These are phyloP conservation scores for Sebastiscus albofasciatus DNA, from an alignment of 2,797 vertebrate species.

Conservation along the genomic window DNA sequence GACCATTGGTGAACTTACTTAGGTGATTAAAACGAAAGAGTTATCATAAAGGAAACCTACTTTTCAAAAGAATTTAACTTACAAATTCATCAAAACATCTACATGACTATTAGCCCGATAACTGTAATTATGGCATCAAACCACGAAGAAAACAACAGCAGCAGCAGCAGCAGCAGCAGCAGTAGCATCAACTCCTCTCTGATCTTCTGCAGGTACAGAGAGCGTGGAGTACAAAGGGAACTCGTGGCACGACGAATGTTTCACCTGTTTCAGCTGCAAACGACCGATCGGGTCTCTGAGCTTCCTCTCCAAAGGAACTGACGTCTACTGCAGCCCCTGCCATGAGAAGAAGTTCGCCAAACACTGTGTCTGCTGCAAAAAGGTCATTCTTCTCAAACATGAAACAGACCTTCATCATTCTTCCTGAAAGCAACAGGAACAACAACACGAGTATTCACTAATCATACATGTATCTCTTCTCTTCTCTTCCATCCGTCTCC, in stretches of 20 bases:
- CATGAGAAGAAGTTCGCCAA: constrained; percentile 96
- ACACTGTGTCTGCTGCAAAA: constrained; percentile 92
- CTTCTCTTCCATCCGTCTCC: not conserved
- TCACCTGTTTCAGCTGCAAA: constrained; percentile 93
- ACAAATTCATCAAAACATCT: not conserved
- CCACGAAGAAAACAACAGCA: not conserved
- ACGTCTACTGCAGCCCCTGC: constrained; percentile 93
- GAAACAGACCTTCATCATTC: not conserved
- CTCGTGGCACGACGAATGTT: constrained; percentile 96
- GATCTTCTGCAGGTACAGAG: constrained; percentile 83
- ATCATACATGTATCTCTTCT: not conserved
- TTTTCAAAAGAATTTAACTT: not conserved
- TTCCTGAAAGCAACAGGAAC: not conserved
- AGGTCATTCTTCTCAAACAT: constrained; percentile 75
- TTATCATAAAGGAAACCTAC: not conserved
- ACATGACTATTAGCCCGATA: not conserved
- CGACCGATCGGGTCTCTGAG: constrained; percentile 91
- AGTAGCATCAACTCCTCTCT: not conserved
- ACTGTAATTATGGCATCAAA: not conserved
- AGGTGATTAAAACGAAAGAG: not conserved
- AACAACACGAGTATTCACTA: not conserved
- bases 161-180: not conserved
- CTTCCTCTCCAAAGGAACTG: constrained; percentile 93
- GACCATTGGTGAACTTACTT: not conserved
- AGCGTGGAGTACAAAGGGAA: constrained; percentile 96